These are phyloP conservation scores for Paradisaea rubra DNA, from an alignment of 2,113 vertebrate species.

Conservation along the genomic window DNA sequence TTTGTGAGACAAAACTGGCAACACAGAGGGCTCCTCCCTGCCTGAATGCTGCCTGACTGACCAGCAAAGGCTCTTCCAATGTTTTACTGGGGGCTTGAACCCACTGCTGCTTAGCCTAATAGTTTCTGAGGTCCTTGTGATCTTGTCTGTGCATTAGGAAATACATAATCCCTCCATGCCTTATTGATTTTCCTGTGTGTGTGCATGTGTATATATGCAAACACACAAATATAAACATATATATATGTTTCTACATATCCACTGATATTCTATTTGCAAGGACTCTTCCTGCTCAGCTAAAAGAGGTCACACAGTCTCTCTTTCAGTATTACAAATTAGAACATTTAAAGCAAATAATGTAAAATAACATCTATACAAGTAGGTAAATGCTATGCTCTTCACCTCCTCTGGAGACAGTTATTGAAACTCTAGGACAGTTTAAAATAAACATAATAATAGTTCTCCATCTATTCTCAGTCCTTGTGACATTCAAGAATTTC, in stretches of 20 bases:
- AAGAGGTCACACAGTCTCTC: background rate
- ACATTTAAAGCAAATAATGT: background rate
- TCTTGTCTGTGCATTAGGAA: background rate
- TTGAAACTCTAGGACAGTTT: background rate
- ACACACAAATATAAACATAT: background rate
- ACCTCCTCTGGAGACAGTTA: background rate
- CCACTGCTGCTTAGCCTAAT: background rate
- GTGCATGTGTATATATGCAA: background rate
- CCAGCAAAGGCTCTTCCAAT: background rate
- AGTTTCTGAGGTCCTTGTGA: background rate
- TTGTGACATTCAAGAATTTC: conserved; percentile 38
- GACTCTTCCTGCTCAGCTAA: background rate
- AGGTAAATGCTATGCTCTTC: background rate
- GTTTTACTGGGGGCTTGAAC: background rate
- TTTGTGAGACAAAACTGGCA: background rate
- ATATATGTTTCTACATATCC: rapidly evolving
- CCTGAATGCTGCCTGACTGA: background rate
- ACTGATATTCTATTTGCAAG: background rate
- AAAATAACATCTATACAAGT: background rate
- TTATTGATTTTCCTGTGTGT: background rate
- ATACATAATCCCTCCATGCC: background rate
- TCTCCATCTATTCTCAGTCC: conserved; percentile 2
- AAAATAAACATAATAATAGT: conserved; percentile 48
- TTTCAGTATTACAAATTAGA: background rate
- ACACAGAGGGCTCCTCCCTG: background rate